A percentile compares a stretch with the other conserved stretches of the same genome.
These are phyloP conservation scores for Panurus biarmicus DNA, from an alignment of 2,113 vertebrate genomes.

Conservation along the genomic window DNA sequence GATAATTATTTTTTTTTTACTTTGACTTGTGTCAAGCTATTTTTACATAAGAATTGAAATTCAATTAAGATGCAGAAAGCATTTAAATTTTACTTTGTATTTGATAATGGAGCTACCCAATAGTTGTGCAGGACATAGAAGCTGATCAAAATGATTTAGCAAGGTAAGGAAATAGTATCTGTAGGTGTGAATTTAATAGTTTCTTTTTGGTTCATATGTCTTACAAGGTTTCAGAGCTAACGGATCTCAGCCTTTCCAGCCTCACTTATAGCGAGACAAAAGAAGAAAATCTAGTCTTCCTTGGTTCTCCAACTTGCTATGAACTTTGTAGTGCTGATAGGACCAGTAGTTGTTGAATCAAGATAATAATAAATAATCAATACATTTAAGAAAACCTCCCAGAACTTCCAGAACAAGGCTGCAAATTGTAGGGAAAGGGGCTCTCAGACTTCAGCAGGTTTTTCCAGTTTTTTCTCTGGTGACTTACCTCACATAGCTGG, in stretches of 20 bases:
- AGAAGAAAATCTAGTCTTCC: not conserved
- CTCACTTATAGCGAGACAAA: not conserved
- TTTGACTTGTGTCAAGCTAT: conserved; percentile 36
- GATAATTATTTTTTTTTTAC: conserved; percentile 18
- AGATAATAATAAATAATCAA: not conserved
- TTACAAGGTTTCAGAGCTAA: not conserved
- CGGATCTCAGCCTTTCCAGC: not conserved
- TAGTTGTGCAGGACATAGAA: not conserved
- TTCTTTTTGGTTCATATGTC: not conserved
- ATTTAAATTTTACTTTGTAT: conserved; percentile 7
- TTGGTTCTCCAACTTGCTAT: not conserved
- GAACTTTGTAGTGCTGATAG: not conserved
- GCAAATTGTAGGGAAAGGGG: not conserved
- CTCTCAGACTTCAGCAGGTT: not conserved
- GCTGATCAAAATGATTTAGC: not conserved
- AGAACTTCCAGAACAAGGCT: not conserved
- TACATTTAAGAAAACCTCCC: not conserved
- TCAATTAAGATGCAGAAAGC: conserved; percentile 24
- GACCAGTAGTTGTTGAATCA: not conserved
- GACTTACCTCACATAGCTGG: not conserved
- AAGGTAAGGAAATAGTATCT: not conserved
- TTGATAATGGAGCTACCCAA: not conserved
- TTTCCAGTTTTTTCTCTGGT: not conserved
- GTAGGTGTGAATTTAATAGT: not conserved
- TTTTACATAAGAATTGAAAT: conserved; percentile 19